These are phyloP conservation scores for Holothuria glaberrima DNA, from an alignment of 35 echinoderm and acorn worm genomes.

Conservation along the genomic window DNA sequence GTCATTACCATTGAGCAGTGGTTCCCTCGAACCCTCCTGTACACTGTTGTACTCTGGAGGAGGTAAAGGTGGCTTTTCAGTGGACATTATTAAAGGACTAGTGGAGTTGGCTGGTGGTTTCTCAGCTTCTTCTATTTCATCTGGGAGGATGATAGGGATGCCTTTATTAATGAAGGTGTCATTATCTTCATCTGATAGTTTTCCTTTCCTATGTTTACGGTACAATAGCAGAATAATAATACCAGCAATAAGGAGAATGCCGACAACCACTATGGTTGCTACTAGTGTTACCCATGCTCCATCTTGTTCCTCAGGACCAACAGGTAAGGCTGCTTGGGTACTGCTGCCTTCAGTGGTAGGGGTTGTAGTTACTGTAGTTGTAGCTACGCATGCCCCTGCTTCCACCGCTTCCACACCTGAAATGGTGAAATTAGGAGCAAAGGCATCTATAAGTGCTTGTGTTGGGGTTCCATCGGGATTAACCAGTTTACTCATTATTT, in stretches of 20 bases:
- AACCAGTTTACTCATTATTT: conserved; percentile 81
- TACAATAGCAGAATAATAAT: conserved; percentile 89
- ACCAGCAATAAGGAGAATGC: conserved; percentile 86
- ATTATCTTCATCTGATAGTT: conserved; percentile 97
- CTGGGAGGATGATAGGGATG: conserved; percentile 96
- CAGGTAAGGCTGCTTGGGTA: conserved; percentile 35
- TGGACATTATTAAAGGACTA: conserved; percentile 86
- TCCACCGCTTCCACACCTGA: conserved; percentile 74
- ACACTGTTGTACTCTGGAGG: conserved; percentile 81
- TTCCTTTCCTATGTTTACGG: conserved; percentile 91
- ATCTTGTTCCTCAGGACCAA: conserved; percentile 26
- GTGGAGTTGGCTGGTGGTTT: conserved; percentile 84
- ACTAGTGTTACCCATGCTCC: conserved; percentile 84
- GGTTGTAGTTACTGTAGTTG: conserved; percentile 40
- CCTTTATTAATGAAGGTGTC: conserved; percentile 98
- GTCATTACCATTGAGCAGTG: conserved; percentile 71
- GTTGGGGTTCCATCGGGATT: conserved; percentile 75
- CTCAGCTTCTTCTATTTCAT: conserved; percentile 92
- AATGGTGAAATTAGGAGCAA: conserved; percentile 75
- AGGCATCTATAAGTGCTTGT: conserved; percentile 84
- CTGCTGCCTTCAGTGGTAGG: background rate
- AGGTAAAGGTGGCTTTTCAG: conserved; percentile 93
- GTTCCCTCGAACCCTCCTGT: conserved; percentile 68
- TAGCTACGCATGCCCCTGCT: conserved; percentile 70
- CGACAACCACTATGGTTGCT: conserved; percentile 79